A percentile compares a stretch with the other conserved stretches of the same genome.
Conservation (phyloP, 1,140 invertebrate genomes). For the Polyergus mexicanus region DNA sequence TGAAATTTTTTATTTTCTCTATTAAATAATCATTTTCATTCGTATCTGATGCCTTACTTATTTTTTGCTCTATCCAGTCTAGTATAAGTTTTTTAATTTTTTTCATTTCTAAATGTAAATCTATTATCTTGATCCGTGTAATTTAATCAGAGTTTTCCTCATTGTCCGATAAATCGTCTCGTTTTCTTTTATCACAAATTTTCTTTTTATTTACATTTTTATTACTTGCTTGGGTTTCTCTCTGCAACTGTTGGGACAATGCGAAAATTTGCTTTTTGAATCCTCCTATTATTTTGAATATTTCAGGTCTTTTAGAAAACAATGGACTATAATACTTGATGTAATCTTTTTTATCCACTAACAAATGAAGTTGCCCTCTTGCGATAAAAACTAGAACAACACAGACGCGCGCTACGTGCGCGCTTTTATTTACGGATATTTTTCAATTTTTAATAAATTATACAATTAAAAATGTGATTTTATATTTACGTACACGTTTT, state of each 20-base stretch:
- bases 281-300: constrained; percentile 10
- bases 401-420: too few species aligned
- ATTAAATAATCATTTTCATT: neutral
- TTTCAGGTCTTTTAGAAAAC: constrained; percentile 3
- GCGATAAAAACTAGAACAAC: too few species aligned
- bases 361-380: too few species aligned
- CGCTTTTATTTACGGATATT: too few species aligned
- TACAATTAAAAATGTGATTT: too few species aligned
- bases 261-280: neutral
- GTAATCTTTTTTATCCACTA: too few species aligned
- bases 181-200: constrained; percentile 11
- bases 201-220: neutral
- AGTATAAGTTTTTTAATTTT: constrained; percentile 11
- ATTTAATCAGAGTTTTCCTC: constrained; percentile 1
- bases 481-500: too few species aligned
- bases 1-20: neutral
- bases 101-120: constrained; percentile 12
- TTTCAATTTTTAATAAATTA: too few species aligned
- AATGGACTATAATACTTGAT: neutral
- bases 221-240: neutral
- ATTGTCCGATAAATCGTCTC: neutral
- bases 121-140: neutral
- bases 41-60: neutral
- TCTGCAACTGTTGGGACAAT: neutral
- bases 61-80: neutral